phyloP scores from a whole-genome alignment of 2,888 invertebrate genomes.

The Altica lythri region DNA sequence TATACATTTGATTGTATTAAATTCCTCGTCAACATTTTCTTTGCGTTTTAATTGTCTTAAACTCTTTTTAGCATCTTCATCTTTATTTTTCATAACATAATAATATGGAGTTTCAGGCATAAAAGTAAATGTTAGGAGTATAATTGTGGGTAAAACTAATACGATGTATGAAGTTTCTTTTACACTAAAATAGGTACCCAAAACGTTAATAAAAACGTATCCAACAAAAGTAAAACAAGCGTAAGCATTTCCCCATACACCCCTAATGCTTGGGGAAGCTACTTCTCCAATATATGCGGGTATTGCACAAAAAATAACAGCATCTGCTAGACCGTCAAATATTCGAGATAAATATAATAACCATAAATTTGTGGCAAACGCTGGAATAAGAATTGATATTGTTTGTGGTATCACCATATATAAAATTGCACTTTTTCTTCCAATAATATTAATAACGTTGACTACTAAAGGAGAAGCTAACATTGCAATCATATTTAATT shows the following conservation, averaged over 20 bases:
- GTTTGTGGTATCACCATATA: slow-evolving; percentile 44
- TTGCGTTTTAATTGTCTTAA: slow-evolving; percentile 37
- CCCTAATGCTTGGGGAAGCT: slow-evolving; percentile 20
- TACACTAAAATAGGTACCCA: slow-evolving; percentile 63
- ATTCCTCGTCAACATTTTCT: slow-evolving; percentile 39
- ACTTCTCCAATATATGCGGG: slow-evolving; percentile 26
- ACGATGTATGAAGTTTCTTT: slow-evolving; percentile 61
- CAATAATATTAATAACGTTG: slow-evolving; percentile 40
- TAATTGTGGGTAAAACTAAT: slow-evolving; percentile 62
- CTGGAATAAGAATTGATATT: slow-evolving; percentile 40
- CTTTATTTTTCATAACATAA: slow-evolving; percentile 35
- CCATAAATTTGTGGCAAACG: slow-evolving; percentile 38
- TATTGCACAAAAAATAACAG: slow-evolving; percentile 35
- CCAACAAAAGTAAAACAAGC: slow-evolving; percentile 42
- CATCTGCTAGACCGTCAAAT: slow-evolving; percentile 41
- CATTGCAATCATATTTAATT: slow-evolving; percentile 33
- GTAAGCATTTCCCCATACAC: slow-evolving; percentile 43
- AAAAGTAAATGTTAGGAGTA: slow-evolving; percentile 61
- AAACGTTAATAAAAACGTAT: slow-evolving; percentile 54
- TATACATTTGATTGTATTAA: slow-evolving; percentile 34
- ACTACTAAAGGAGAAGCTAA: background rate
- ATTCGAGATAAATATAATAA: slow-evolving; percentile 46
- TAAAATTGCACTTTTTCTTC: slow-evolving; percentile 46
- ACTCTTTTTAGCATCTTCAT: slow-evolving; percentile 35
- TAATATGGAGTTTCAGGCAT: slow-evolving; percentile 62